Conservation (phyloP, 2,797 vertebrate species). For the Tadarida brasiliensis region DNA sequence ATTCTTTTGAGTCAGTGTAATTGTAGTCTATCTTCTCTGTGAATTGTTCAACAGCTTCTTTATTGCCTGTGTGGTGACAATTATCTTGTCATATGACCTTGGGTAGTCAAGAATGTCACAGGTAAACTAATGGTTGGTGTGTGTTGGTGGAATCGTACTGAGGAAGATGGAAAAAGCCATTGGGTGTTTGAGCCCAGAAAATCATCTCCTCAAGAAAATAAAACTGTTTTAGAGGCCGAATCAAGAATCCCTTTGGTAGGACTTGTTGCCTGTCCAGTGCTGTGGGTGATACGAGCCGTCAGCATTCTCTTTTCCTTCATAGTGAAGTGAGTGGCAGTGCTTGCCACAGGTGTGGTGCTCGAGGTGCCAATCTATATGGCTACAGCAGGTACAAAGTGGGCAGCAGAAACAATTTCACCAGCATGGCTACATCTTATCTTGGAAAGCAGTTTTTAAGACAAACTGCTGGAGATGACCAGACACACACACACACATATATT, state of each 20-base stretch:
- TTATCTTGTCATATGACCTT: slow-evolving; percentile 97
- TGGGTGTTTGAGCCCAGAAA: slow-evolving; percentile 97
- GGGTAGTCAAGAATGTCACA: slow-evolving; percentile 97
- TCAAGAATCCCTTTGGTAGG: slow-evolving; percentile 96
- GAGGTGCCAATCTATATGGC: slow-evolving; percentile 95
- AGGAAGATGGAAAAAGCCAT: slow-evolving; percentile 95
- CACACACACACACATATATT: not conserved
- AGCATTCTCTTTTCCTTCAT: slow-evolving; percentile 93
- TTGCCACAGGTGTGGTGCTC: slow-evolving; percentile 95
- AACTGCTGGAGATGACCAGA: slow-evolving; percentile 73
- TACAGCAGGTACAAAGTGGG: slow-evolving; percentile 96
- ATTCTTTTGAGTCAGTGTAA: slow-evolving; percentile 93
- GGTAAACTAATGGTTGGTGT: slow-evolving; percentile 95
- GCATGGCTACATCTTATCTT: slow-evolving; percentile 94
- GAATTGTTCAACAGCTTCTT: slow-evolving; percentile 92
- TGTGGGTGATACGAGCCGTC: slow-evolving; percentile 96
- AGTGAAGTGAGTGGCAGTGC: slow-evolving; percentile 96
- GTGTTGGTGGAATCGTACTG: slow-evolving; percentile 98
- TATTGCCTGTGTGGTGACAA: slow-evolving; percentile 95
- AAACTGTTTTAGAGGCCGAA: slow-evolving; percentile 90
- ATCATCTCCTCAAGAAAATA: slow-evolving; percentile 84
- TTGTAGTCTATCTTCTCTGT: slow-evolving; percentile 94
- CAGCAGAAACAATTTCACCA: slow-evolving; percentile 93
- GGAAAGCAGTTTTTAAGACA: slow-evolving; percentile 95
- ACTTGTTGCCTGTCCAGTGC: slow-evolving; percentile 91